Base-by-base conservation (phyloP, 2,888 invertebrate genomes). In the Xestia rhomboidea region DNA sequence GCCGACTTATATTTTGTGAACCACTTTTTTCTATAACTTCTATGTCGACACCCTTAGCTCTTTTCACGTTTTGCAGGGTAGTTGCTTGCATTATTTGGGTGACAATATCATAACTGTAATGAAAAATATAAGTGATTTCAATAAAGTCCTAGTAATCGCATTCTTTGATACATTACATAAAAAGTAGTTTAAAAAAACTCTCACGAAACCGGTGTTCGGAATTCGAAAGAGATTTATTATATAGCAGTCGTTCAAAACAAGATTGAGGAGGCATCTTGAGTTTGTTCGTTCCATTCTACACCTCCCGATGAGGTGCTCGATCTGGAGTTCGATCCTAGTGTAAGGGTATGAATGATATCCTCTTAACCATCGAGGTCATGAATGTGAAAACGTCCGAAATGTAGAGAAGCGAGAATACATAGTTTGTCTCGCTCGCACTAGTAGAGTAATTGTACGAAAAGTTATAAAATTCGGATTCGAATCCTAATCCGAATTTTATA, bases 41-140 rank as follows among this genome's bases (percentile, higher is more conserved):
- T 62, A 97, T 96, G 90, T 98, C 98, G 60, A 98, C 96, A 67
- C 98, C 99, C 96, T 98, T 98, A 11, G 98, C 98, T 88, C 98
- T 97, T 95, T 99, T 99, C 81, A 99, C 97, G 92, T 99, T 99
- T 95, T 99, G 98, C 86, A 99, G 97, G 1, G 99, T 98, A 27
- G 99, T 99, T 0, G 99, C 99, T 97, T 99, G 99, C 98, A 99
- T 99, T 88, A 99, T 98, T 97, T 99, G 99, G 66, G 98, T 98
- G 10, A 99, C 98, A 87, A 99, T 98, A 90, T 98, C 98, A 89
- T 98, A 98, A 86, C 98, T 98, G 91, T 66, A 91, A 83, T 70
- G 38, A 60, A 67, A 73, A 78, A 64, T 38, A 7, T 11, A 46
- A 6, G 10, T 57, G 21, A 1, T 69, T 44, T 3, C 24, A 82